Evolutionary conservation across 2,888 invertebrate species (phyloP).

Genomic region (Adelphocoris suturalis): DNA sequence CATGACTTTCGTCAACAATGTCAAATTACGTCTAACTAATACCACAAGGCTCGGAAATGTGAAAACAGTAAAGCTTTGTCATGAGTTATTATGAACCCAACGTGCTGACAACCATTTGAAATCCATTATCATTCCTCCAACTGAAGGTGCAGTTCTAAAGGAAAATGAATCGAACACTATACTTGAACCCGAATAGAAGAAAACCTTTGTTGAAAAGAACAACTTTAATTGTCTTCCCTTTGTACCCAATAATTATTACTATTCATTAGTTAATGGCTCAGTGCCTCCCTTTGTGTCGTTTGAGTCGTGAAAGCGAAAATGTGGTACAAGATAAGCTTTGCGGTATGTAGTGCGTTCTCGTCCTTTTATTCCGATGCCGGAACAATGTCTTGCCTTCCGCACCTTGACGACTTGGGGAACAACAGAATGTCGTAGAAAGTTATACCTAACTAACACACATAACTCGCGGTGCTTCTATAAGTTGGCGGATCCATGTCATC

Average conservation of each 20-base stretch:
- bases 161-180: neutral
- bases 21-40: too few relatives aligned
- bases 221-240: neutral
- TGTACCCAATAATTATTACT: slow-evolving; percentile 6
- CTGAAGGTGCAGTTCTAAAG: neutral
- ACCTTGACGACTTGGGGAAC: slow-evolving; percentile 2
- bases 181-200: neutral
- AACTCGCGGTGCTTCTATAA: slow-evolving; percentile 30
- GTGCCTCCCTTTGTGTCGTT: neutral
- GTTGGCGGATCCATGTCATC: slow-evolving; percentile 19
- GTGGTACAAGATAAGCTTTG: neutral
- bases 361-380: neutral
- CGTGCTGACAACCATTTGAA: neutral
- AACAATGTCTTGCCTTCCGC: slow-evolving; percentile 26
- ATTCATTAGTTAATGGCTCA: slow-evolving; percentile 20
- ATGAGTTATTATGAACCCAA: neutral
- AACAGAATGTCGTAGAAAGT: slow-evolving; percentile 32
- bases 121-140: neutral
- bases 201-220: slow-evolving; percentile 1
- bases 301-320: slow-evolving; percentile 12
- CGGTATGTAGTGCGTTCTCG: neutral
- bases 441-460: slow-evolving; percentile 22
- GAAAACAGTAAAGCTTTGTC: neutral
- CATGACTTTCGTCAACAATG: too few relatives aligned
- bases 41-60: too few relatives aligned